Conservation (phyloP, 2,888 invertebrate genomes). For the Herminia tarsipennalis region DNA sequence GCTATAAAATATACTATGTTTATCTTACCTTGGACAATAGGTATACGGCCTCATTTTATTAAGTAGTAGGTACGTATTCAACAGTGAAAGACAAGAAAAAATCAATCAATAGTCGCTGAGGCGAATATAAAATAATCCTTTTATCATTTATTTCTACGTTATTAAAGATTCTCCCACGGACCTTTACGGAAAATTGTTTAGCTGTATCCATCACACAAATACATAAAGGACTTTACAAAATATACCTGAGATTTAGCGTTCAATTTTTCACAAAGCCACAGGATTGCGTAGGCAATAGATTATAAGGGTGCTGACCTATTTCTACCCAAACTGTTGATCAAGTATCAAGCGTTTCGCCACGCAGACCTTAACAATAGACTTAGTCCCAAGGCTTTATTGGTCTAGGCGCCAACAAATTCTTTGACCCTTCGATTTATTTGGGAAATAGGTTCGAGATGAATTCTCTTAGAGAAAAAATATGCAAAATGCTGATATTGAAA, state of each 20-base stretch:
- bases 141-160: too few species aligned
- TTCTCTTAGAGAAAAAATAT: constrained; percentile 3
- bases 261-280: background rate
- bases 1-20: too few species aligned
- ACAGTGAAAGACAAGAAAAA: too few species aligned
- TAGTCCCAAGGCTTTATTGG: constrained; percentile 39
- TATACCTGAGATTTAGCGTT: background rate
- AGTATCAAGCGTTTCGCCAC: constrained; percentile 37
- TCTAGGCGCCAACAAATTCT: constrained; percentile 39
- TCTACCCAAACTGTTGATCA: constrained; percentile 38
- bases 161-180: too few species aligned
- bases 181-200: too few species aligned
- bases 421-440: constrained; percentile 41
- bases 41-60: too few species aligned
- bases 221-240: background rate
- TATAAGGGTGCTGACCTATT: constrained; percentile 40
- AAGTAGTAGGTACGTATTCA: too few species aligned
- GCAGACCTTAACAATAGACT: constrained; percentile 40
- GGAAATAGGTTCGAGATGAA: constrained; percentile 25
- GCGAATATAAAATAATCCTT: too few species aligned
- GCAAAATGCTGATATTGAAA: constrained; percentile 1
- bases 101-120: too few species aligned
- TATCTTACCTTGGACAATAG: too few species aligned
- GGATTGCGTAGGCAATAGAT: constrained; percentile 38
- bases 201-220: too few species aligned